A percentile compares a stretch with the other conserved stretches of the same genome.
Evolutionary conservation across 2,888 invertebrate genomes (phyloP).

Genomic region (Apocheima hispidaria): DNA sequence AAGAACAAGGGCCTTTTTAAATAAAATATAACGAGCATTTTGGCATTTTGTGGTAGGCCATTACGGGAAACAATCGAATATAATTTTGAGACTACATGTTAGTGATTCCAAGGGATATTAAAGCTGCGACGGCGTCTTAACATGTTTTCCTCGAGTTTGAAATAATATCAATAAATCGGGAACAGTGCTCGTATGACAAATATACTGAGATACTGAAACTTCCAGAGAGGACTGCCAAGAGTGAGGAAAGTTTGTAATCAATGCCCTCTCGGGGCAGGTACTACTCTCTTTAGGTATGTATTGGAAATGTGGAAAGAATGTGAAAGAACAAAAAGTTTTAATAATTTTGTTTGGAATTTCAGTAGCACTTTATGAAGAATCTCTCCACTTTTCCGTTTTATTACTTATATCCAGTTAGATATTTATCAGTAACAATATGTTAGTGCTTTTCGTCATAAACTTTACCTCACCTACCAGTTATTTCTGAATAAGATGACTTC

Average conservation of each 20-base stretch:
- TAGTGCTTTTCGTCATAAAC: neutral
- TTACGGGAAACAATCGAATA: slow-evolving; percentile 31
- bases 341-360: slow-evolving; percentile 36
- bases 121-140: slow-evolving; percentile 35
- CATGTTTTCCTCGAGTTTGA: slow-evolving; percentile 46
- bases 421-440: neutral
- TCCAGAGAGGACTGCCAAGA: slow-evolving; percentile 47
- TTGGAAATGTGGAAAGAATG: slow-evolving; percentile 41
- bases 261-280: slow-evolving; percentile 46
- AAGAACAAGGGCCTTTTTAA: slow-evolving; percentile 18
- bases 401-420: slow-evolving; percentile 1
- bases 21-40: slow-evolving; percentile 29
- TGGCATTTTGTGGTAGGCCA: slow-evolving; percentile 27
- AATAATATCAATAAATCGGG: slow-evolving; percentile 49
- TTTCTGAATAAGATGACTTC: neutral
- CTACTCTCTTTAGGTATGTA: slow-evolving; percentile 34
- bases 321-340: slow-evolving; percentile 39
- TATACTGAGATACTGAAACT: slow-evolving; percentile 48
- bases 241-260: slow-evolving; percentile 49
- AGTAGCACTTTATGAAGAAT: slow-evolving; percentile 17
- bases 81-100: slow-evolving; percentile 20
- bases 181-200: slow-evolving; percentile 46
- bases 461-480: neutral
- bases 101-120: slow-evolving; percentile 22
- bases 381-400: slow-evolving; percentile 3